These are phyloP conservation scores for Tuberolachnus salignus DNA, from an alignment of 2,888 invertebrate genomes.

Conservation along the genomic window DNA sequence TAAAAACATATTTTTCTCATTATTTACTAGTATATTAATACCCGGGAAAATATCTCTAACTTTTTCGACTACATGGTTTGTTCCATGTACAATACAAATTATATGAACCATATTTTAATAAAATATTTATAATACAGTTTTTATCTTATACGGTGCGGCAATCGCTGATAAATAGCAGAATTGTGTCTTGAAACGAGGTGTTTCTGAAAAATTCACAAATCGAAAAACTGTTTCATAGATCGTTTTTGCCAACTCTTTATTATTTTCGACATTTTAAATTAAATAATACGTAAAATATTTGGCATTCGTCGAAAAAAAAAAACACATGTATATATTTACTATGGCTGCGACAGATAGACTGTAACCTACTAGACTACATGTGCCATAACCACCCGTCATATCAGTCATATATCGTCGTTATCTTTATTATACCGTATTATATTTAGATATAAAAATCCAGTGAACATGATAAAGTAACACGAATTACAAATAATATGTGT, in stretches of 20 bases:
- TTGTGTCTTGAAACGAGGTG: background rate
- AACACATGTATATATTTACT: too few species aligned
- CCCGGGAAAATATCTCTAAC: background rate
- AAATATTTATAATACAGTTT: slow-evolving; percentile 15
- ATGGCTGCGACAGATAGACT: too few species aligned
- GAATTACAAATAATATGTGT: too few species aligned
- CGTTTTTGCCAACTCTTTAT: slow-evolving; percentile 3
- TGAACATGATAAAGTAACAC: too few species aligned
- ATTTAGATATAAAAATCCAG: too few species aligned
- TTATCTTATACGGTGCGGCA: slow-evolving; percentile 1
- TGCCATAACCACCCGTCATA: too few species aligned
- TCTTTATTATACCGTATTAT: too few species aligned
- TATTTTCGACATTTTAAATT: too few species aligned
- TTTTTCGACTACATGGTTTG: background rate
- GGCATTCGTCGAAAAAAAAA: too few species aligned
- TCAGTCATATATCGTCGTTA: too few species aligned
- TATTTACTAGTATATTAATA: slow-evolving; percentile 14
- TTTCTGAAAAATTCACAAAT: background rate
- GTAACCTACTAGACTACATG: too few species aligned
- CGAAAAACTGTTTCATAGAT: slow-evolving; percentile 5
- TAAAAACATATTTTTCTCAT: slow-evolving; percentile 9
- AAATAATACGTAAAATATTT: too few species aligned
- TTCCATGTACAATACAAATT: slow-evolving; percentile 10
- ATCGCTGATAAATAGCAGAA: slow-evolving; percentile 5
- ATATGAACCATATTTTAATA: slow-evolving; percentile 2